Evolutionary conservation across 2,113 vertebrate genomes (phyloP), one percentile per base, ranked within the genome.

Genomic region (Genyomyrus donnyi): DNA sequence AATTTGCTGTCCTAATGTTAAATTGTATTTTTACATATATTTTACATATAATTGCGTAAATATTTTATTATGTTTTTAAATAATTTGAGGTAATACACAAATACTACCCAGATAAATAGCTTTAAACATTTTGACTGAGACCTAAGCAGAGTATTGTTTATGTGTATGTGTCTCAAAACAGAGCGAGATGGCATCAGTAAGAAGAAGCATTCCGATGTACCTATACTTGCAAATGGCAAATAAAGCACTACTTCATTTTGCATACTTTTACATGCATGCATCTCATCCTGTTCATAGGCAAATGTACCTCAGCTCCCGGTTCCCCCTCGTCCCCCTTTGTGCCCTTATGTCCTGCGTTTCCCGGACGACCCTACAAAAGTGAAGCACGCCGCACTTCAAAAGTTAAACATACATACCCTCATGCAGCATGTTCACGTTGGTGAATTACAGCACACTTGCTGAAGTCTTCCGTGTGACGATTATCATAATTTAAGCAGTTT

Each of bases 311-410:
- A 90, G 91, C 19, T 19, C 94, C 95, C 2, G n/a, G 13, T 1
- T 5, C 50, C 86, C 95, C 95, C 90, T 2, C 80, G 24, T 92
- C 93, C 85, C 95, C 95, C 90, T 94, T 94, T 70, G 2, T 4
- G n/a, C 93, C 94, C 90, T 91, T 93, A 27, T 88, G 24, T 48
- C 2, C 2, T 3, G 58, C 45, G 66, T 70, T 17, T 48, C 91
- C 93, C 48, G 91, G 90, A 0, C 90, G 89, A 85, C 95, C 95
- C 95, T 96, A 27, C 0, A 19, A 11, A 85, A 49, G 24, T 15
- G 42, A 48, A 46, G 11, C 13, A 49, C 7, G 19, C 85, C 19
- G 11, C 80, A 91, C 13, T 49, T 53, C 9, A 27, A 31, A 91
- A 1, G 39, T 89, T 39, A 89, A 39, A 77, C 88, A 10, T 31